These are phyloP conservation scores for Bombycilla garrulus DNA, from an alignment of 2,113 vertebrate genomes.

Conservation along the genomic window DNA sequence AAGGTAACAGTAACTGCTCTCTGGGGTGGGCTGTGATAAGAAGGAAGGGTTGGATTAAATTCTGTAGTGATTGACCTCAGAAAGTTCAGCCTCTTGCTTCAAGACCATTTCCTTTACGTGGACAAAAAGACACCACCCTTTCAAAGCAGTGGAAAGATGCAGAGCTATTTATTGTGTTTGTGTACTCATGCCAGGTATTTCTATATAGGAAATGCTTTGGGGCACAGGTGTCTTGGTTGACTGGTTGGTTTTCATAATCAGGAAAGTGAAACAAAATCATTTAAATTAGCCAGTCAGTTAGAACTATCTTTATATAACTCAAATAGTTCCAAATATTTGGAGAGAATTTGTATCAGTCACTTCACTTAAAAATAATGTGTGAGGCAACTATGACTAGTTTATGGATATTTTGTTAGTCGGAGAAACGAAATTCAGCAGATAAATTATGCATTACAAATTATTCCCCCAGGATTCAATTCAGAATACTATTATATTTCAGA, in stretches of 20 bases:
- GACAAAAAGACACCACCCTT: background rate
- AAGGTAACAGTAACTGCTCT: background rate
- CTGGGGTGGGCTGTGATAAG: background rate
- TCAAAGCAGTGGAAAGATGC: background rate
- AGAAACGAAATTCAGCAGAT: slow-evolving; percentile 30
- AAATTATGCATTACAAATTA: slow-evolving; percentile 61
- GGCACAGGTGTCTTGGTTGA: background rate
- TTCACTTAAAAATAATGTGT: background rate
- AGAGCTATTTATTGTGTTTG: background rate
- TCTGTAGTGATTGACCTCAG: background rate
- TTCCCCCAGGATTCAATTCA: background rate
- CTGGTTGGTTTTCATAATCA: background rate
- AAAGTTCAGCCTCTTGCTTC: background rate
- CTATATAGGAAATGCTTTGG: background rate
- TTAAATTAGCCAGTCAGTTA: background rate
- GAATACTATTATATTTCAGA: background rate
- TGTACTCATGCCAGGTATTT: background rate
- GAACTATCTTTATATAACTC: background rate
- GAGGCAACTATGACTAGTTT: background rate
- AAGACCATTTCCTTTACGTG: background rate
- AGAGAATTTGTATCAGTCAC: background rate
- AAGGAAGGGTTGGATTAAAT: slow-evolving; percentile 10
- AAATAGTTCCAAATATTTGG: background rate
- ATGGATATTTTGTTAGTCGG: background rate
- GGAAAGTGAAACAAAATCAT: background rate